Conservation (phyloP, 1,140 invertebrate genomes). For the Gonatopus flavifemur region DNA sequence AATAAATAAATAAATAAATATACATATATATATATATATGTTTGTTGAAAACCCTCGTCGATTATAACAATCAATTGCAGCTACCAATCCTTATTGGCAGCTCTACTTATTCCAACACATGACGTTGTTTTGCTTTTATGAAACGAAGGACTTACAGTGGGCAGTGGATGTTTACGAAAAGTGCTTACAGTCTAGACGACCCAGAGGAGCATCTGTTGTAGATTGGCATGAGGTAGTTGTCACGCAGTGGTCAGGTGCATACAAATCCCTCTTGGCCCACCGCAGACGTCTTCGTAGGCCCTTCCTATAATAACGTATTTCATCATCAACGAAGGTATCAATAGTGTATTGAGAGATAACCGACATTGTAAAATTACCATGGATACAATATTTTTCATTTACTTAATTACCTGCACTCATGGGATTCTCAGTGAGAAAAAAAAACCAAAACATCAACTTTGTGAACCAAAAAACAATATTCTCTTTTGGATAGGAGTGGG, state of each 20-base stretch:
- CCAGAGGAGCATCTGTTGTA: conserved; percentile 38
- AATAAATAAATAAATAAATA: no score
- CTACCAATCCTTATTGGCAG: conserved; percentile 22
- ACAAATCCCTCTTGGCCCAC: conserved; percentile 49
- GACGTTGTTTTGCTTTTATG: conserved; percentile 29
- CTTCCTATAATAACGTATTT: conserved; percentile 32
- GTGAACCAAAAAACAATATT: no score
- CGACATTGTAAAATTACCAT: no score
- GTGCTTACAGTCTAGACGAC: conserved; percentile 47
- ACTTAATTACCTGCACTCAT: no score
- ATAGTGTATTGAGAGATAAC: neutral
- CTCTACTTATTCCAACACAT: conserved; percentile 22
- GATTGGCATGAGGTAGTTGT: conserved; percentile 29
- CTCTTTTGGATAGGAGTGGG: no score
- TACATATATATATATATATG: no score
- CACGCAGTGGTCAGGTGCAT: conserved; percentile 46
- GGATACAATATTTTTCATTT: no score
- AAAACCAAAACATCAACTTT: neutral
- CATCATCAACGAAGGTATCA: neutral
- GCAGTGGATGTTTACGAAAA: conserved; percentile 48
- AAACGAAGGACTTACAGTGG: conserved; percentile 44
- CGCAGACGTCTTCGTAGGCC: conserved; percentile 31
- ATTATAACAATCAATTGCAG: conserved; percentile 17
- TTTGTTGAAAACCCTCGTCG: conserved; percentile 12
- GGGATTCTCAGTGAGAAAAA: conserved; percentile 9